Evolutionary conservation across 2,797 vertebrate genomes (phyloP).

Genomic region (Mycteria americana): DNA sequence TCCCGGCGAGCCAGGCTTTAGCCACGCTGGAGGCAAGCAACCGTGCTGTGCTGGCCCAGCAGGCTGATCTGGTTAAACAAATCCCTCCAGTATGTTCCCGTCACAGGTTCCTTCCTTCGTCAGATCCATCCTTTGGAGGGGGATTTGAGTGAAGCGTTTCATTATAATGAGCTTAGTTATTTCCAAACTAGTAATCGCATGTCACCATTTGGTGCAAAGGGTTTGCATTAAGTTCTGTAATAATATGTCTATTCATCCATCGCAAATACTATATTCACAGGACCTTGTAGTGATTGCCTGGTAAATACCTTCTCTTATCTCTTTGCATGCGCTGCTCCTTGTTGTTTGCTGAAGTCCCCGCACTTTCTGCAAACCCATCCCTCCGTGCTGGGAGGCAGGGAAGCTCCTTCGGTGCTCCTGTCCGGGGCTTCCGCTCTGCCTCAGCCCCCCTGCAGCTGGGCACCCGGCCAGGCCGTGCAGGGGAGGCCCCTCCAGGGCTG

Average conservation of each 20-base stretch:
- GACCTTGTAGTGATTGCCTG: neutral
- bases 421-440: neutral
- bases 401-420: neutral
- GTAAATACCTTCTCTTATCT: slow-evolving; percentile 41
- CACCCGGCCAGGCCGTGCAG: neutral
- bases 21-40: neutral
- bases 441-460: neutral
- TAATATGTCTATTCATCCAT: slow-evolving; percentile 26
- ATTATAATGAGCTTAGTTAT: slow-evolving; percentile 11
- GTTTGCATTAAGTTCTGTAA: neutral
- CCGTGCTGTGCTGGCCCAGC: neutral
- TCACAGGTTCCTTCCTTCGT: slow-evolving; percentile 11
- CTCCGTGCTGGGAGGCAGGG: neutral
- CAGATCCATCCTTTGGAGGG: slow-evolving; percentile 42
- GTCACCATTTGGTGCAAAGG: slow-evolving; percentile 11
- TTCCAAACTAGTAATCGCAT: neutral
- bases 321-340: neutral
- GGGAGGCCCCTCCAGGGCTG: neutral
- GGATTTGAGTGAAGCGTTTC: slow-evolving; percentile 1
- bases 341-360: neutral
- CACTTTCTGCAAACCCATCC: neutral
- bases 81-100: neutral
- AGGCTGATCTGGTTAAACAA: slow-evolving; percentile 46
- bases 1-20: neutral
- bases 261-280: slow-evolving; percentile 35